These are phyloP conservation scores for Alectoris magna DNA, from an alignment of 2,797 vertebrate species.

Conservation along the genomic window DNA sequence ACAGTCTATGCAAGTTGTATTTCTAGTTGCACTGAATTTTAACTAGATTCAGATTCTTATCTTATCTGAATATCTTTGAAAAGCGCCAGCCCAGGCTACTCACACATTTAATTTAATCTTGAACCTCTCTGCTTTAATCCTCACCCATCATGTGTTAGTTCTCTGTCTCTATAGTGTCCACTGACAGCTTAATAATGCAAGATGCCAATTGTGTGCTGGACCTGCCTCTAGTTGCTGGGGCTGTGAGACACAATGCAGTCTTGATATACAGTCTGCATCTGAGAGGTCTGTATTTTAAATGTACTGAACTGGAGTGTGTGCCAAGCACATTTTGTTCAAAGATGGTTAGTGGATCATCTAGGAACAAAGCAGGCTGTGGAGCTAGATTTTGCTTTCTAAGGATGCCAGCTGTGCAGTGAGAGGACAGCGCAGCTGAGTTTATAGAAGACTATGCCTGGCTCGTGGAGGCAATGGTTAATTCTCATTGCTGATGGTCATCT, in stretches of 20 bases:
- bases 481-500: not conserved
- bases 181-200: not conserved
- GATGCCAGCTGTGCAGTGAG: not conserved
- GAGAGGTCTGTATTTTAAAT: not conserved
- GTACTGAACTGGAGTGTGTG: not conserved
- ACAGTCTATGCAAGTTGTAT: not conserved
- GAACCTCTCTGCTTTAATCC: not conserved
- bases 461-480: not conserved
- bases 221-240: accelerated
- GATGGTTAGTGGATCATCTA: not conserved
- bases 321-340: not conserved
- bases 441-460: not conserved
- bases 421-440: not conserved
- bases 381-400: not conserved
- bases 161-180: not conserved
- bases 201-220: accelerated
- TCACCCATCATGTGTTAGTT: not conserved
- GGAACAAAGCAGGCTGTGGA: not conserved
- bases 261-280: not conserved
- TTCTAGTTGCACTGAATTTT: not conserved
- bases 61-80: not conserved
- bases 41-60: not conserved
- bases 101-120: not conserved
- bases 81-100: not conserved
- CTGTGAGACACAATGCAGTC: not conserved